A percentile compares a stretch with the other conserved stretches of the same genome.
Evolutionary conservation across 2,113 vertebrate genomes (phyloP).

Genomic region (Aramus guarauna): DNA sequence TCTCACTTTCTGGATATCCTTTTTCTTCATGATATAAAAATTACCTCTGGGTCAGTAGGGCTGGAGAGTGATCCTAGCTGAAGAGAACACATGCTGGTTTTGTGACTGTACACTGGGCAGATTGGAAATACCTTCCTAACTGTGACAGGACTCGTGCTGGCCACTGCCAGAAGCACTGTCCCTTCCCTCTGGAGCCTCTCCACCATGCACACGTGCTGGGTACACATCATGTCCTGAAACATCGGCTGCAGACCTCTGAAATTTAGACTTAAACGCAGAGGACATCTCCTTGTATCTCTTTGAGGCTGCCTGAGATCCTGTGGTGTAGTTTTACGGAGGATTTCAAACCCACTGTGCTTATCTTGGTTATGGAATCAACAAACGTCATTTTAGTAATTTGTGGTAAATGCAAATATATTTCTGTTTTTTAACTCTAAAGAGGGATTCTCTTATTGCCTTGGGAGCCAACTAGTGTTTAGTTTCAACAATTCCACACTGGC

Average conservation of each 20-base stretch:
- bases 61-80: not conserved
- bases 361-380: not conserved
- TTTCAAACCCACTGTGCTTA: not conserved
- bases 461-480: not conserved
- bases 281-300: not conserved
- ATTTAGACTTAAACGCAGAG: not conserved
- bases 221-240: not conserved
- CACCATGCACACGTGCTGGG: not conserved
- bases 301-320: not conserved
- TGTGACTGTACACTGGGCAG: not conserved
- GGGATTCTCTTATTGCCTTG: not conserved
- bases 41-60: not conserved
- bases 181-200: not conserved
- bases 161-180: not conserved
- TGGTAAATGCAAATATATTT: not conserved
- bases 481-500: not conserved
- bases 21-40: not conserved
- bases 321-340: not conserved
- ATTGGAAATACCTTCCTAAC: not conserved
- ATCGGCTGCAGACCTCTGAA: not conserved
- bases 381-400: not conserved
- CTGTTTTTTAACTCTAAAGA: not conserved
- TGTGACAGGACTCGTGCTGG: not conserved
- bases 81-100: not conserved
- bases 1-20: not conserved